A percentile compares a stretch with the other conserved stretches of the same genome.
Conservation (phyloP, 2,113 vertebrate genomes). For the Pomatorhinus ruficollis region DNA sequence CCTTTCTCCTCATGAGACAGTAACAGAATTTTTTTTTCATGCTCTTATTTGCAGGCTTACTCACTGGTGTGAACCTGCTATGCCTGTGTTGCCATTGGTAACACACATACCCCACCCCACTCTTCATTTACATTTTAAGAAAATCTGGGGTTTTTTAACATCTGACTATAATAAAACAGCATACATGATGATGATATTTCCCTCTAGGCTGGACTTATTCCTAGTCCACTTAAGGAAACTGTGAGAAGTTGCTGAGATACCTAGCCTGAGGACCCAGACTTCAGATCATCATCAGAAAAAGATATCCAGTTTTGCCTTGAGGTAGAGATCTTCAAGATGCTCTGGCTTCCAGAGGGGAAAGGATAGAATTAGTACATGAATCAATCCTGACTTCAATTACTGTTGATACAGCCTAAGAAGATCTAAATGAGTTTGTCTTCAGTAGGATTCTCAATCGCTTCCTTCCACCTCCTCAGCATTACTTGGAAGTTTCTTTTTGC, state of each 20-base stretch:
- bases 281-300: neutral
- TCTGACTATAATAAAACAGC: neutral
- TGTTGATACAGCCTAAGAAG: neutral
- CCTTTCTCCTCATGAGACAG: neutral
- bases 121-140: neutral
- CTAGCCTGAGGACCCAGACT: neutral
- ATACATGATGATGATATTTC: neutral
- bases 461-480: accelerated
- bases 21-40: neutral
- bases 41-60: neutral
- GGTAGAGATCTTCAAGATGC: neutral
- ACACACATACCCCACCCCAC: neutral
- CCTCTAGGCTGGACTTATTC: neutral
- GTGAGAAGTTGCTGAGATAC: neutral
- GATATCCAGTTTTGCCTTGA: neutral
- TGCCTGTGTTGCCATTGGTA: neutral
- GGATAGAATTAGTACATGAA: neutral
- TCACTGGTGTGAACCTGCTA: neutral
- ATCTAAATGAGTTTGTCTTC: accelerated
- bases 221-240: neutral
- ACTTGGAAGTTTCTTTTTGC: neutral
- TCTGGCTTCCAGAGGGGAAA: neutral
- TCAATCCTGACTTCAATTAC: neutral
- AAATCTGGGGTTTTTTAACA: neutral
- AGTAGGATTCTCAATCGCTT: neutral